Percentiles rank a stretch among this genome's conserved stretches.
Conservation (phyloP, 2,888 invertebrate genomes). For the Ceraclea dissimilis region DNA sequence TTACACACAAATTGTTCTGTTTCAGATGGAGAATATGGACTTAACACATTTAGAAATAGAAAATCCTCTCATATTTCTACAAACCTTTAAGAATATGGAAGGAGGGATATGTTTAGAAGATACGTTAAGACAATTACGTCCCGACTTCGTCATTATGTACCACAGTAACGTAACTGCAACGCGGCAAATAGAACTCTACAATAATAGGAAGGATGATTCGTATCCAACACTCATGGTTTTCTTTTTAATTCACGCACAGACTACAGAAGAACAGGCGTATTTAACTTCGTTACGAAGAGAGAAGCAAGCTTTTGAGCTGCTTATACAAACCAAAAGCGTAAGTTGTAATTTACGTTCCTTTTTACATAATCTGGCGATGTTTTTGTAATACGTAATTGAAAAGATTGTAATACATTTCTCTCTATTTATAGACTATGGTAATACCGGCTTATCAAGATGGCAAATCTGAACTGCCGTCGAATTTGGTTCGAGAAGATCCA, state of each 20-base stretch:
- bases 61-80: conserved; percentile 65
- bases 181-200: conserved; percentile 83
- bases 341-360: no score
- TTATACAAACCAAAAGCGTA: conserved; percentile 90
- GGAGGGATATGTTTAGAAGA: conserved; percentile 65
- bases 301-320: conserved; percentile 87
- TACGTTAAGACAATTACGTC: conserved; percentile 59
- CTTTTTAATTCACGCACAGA: conserved; percentile 83
- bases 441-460: conserved; percentile 85
- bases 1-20: no score
- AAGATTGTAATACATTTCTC: background rate
- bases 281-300: conserved; percentile 83
- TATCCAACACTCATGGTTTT: conserved; percentile 63
- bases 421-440: conserved; percentile 62
- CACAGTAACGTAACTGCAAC: conserved; percentile 82
- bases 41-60: conserved; percentile 54
- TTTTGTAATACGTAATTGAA: no score
- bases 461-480: conserved; percentile 57
- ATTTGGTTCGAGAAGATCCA: conserved; percentile 31
- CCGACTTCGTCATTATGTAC: conserved; percentile 83
- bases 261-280: conserved; percentile 96
- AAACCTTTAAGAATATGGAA: conserved; percentile 69
- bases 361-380: background rate
- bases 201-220: conserved; percentile 47
- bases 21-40: conserved; percentile 63